Evolutionary conservation across 2,113 vertebrate genomes (phyloP).

Genomic region (Nanger granti): DNA sequence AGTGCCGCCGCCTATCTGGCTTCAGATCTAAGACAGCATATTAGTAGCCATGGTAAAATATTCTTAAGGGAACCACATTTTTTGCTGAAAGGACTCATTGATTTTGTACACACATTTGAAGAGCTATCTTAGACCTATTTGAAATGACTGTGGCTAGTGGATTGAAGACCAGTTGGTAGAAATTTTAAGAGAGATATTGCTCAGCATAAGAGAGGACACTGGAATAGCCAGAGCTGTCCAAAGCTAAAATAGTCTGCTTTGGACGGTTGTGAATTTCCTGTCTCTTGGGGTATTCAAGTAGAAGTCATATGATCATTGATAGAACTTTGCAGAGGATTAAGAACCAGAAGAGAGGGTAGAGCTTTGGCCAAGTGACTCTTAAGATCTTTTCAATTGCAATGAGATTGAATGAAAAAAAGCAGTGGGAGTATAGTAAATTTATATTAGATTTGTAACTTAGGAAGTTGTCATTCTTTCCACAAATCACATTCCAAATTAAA

Average conservation of each 20-base stretch:
- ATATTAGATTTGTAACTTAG: background rate
- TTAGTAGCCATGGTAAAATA: background rate
- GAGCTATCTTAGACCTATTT: background rate
- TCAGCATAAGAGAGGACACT: background rate
- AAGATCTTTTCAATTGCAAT: background rate
- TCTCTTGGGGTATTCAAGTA: background rate
- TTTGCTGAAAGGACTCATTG: background rate
- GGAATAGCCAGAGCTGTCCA: background rate
- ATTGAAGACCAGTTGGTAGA: background rate
- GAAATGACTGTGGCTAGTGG: background rate
- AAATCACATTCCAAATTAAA: background rate
- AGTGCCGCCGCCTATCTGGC: background rate
- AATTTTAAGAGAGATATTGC: background rate
- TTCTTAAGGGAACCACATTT: background rate
- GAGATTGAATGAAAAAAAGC: background rate
- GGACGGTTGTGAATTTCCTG: background rate
- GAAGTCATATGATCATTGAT: background rate
- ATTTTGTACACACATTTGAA: background rate
- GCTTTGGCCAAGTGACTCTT: background rate
- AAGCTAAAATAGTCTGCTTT: background rate
- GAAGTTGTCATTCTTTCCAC: background rate
- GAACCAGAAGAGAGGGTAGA: background rate
- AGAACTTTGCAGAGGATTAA: background rate
- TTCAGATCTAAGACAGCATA: background rate
- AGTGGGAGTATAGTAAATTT: background rate